A percentile compares a stretch with the other conserved stretches of the same genome.
phyloP scores from a whole-genome alignment of 2,113 vertebrate genomes.

The Corythoichthys haematopterus region DNA sequence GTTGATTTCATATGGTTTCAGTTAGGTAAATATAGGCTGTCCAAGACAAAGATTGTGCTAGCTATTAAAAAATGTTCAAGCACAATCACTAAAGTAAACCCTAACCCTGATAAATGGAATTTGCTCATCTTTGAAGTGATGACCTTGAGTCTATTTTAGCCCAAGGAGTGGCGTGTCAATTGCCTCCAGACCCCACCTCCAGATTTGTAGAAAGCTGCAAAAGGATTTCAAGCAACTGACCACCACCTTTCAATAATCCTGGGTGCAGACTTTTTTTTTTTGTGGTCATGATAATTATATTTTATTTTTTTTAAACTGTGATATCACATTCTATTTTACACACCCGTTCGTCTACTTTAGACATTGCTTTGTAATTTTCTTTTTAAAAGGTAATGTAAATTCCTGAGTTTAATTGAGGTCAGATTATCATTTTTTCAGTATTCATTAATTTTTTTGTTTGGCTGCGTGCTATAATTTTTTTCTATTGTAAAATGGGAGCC shows the following conservation, averaged over 20 bases:
- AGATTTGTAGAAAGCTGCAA: constrained; percentile 30
- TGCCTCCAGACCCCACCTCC: constrained; percentile 36
- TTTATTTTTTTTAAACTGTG: constrained; percentile 36
- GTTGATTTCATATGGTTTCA: constrained; percentile 23
- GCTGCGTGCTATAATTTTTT: not conserved
- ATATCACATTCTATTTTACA: constrained; percentile 54
- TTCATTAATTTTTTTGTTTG: not conserved
- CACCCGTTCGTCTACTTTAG: constrained; percentile 1
- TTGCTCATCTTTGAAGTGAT: constrained; percentile 52
- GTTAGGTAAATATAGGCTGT: constrained; percentile 35
- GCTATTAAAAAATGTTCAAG: constrained; percentile 50
- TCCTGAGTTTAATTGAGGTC: not conserved
- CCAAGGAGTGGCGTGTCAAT: constrained; percentile 44
- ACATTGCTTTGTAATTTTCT: not conserved
- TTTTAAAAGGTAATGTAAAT: not conserved
- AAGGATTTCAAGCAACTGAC: constrained; percentile 33
- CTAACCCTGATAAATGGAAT: constrained; percentile 36
- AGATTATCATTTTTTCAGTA: not conserved
- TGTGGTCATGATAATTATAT: not conserved
- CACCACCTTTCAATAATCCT: constrained; percentile 33
- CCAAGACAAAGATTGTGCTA: constrained; percentile 49
- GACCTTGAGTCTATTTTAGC: constrained; percentile 48
- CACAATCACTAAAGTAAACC: constrained; percentile 53
- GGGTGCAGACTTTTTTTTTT: constrained; percentile 12
- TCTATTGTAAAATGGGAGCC: not conserved